Conservation (phyloP, 2,113 vertebrate species). For the Pomatorhinus ruficollis region DNA sequence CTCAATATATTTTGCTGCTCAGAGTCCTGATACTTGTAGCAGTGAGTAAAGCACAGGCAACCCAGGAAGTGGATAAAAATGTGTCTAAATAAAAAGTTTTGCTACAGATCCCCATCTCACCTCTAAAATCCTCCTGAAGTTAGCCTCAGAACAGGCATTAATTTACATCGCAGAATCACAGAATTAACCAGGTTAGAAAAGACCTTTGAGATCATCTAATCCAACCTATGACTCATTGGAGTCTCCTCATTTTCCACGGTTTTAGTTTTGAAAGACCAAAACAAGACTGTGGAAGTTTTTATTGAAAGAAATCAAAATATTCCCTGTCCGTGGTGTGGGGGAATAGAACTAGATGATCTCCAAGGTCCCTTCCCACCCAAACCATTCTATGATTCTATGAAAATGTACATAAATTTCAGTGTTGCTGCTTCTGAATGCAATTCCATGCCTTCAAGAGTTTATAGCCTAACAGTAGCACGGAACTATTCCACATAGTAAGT, state of each 20-base stretch:
- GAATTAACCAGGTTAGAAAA: neutral
- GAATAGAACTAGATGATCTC: neutral
- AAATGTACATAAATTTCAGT: neutral
- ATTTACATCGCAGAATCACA: neutral
- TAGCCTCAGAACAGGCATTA: neutral
- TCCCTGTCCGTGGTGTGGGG: fast-evolving
- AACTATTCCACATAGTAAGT: neutral
- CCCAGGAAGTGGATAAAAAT: neutral
- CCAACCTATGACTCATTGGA: neutral
- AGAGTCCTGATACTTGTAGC: neutral
- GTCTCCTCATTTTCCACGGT: neutral
- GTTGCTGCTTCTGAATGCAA: neutral
- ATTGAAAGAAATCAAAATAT: neutral
- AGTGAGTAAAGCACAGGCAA: neutral
- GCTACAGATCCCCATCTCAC: neutral
- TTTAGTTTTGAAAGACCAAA: neutral
- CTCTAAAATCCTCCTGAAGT: neutral
- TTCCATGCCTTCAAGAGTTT: neutral
- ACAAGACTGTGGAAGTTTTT: neutral
- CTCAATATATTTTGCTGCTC: neutral
- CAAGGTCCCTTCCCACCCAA: neutral
- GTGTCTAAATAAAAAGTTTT: neutral
- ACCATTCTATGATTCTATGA: neutral
- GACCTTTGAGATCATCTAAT: neutral
- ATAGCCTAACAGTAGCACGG: neutral